Evolutionary conservation across 2,888 invertebrate genomes (phyloP).

Genomic region (Leptinotarsa rubiginosa): DNA sequence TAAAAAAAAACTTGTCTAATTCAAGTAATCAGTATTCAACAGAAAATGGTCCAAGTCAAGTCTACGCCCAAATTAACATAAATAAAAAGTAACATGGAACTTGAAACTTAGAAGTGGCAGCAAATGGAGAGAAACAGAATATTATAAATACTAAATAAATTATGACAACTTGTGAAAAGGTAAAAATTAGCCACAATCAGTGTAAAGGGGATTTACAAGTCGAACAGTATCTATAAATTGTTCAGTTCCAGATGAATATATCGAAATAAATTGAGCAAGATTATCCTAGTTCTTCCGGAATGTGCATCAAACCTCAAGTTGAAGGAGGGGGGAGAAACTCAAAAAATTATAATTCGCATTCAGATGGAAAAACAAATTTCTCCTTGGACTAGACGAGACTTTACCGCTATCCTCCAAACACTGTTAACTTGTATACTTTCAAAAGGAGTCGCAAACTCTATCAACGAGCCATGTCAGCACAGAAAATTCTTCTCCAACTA

Average conservation of each 20-base stretch:
- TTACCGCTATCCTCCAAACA: neutral
- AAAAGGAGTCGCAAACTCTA: neutral
- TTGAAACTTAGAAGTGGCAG: too few relatives aligned
- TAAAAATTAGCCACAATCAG: neutral
- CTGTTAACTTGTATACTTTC: neutral
- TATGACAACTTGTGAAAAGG: neutral
- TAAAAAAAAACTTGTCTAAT: too few relatives aligned
- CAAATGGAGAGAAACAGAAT: too few relatives aligned
- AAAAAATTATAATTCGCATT: too few relatives aligned
- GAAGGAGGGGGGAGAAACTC: neutral
- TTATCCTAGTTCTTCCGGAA: neutral
- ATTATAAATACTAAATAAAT: constrained; percentile 1
- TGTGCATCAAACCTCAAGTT: neutral
- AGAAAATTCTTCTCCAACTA: neutral
- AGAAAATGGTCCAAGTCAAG: neutral
- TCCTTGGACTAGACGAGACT: neutral
- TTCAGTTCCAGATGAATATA: neutral
- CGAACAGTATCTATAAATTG: neutral
- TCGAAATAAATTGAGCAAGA: neutral
- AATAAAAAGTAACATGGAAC: constrained; percentile 6
- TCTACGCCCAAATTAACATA: neutral
- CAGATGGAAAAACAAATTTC: neutral
- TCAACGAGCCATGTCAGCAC: neutral
- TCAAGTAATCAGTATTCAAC: too few relatives aligned
- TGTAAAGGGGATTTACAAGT: neutral